Conservation (phyloP, 2,888 invertebrate species). For the Lysandra bellargus region DNA sequence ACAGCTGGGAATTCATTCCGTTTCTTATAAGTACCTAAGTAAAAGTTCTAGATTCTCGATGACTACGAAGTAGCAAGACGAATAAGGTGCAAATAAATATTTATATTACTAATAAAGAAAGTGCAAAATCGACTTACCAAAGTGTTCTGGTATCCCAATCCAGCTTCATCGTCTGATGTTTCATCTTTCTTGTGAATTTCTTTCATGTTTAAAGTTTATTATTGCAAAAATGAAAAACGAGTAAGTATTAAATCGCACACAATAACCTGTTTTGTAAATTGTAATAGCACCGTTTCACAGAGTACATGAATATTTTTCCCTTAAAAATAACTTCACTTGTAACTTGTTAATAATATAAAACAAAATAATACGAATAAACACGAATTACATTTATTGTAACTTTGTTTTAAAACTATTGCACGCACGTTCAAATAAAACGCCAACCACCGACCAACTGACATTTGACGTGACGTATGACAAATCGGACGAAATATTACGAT, state of each 20-base stretch:
- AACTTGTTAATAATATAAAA: background rate
- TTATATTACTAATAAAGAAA: slow-evolving; percentile 45
- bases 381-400: background rate
- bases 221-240: slow-evolving; percentile 65
- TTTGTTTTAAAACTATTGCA: slow-evolving; percentile 49
- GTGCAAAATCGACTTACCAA: slow-evolving; percentile 76
- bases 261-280: slow-evolving; percentile 37
- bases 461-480: slow-evolving; percentile 35
- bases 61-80: background rate
- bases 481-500: slow-evolving; percentile 25
- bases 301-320: background rate
- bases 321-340: slow-evolving; percentile 51
- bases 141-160: slow-evolving; percentile 86
- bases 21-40: background rate
- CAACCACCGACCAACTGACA: slow-evolving; percentile 69
- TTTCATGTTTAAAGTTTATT: slow-evolving; percentile 61
- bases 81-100: background rate
- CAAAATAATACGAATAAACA: background rate
- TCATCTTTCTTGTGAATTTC: slow-evolving; percentile 63
- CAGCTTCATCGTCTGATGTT: slow-evolving; percentile 81
- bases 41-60: slow-evolving; percentile 12
- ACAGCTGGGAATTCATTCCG: background rate
- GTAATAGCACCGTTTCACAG: background rate
- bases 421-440: slow-evolving; percentile 64
- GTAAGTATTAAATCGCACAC: slow-evolving; percentile 48